Base-by-base conservation (phyloP, 2,797 vertebrate species). In the Melopsittacus undulatus region DNA sequence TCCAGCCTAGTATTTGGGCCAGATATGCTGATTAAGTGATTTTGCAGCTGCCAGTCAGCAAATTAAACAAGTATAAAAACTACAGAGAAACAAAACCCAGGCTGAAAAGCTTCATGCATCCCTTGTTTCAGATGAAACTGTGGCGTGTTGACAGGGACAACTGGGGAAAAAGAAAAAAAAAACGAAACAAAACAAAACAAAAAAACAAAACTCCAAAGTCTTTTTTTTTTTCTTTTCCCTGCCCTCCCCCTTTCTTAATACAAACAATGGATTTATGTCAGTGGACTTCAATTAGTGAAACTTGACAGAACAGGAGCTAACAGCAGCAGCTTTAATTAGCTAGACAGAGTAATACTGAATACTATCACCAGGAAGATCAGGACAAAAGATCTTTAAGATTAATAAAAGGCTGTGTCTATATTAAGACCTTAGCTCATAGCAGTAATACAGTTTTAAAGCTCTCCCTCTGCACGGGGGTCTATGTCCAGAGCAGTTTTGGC, bases 11-110 rank as follows among this genome's bases (percentile, higher is more conserved):
- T 70, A 90, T 67, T 94, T 92, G 72, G 66, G 77, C 68, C 94
- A 95, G 77, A 96, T 95, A 83, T 87, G 82, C 88, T 94, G 94
- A 94, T 90, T 72, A 95, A 85, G 72, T 89, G 76, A 95, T 95
- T 95, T 83, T 61, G 82, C 57, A 94, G 64, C 62, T 89, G 90
- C 82, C 64, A 96, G 89, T 94, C 91, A 94, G 90, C 90, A 97
- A 95, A 95, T 92, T 90, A 94, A 92, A 95, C 87, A 91, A 96
- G 95, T 78, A 81, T 63, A 85, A 94, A 96, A 89, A 88, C 52
- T 48, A 92, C 2, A 1, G 69, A 46, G 52, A 88, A 94, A 52
- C 17, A 79, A 96, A 95, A 69, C 45, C 24, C 57, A 7, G 52
- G 57, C 36, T 75, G 79, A 88, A 89, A 94, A 82, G 79, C 34